Evolutionary conservation across 2,797 vertebrate species (phyloP), one percentile per base, ranked within the genome.

Genomic region (Sebastes steindachneri): DNA sequence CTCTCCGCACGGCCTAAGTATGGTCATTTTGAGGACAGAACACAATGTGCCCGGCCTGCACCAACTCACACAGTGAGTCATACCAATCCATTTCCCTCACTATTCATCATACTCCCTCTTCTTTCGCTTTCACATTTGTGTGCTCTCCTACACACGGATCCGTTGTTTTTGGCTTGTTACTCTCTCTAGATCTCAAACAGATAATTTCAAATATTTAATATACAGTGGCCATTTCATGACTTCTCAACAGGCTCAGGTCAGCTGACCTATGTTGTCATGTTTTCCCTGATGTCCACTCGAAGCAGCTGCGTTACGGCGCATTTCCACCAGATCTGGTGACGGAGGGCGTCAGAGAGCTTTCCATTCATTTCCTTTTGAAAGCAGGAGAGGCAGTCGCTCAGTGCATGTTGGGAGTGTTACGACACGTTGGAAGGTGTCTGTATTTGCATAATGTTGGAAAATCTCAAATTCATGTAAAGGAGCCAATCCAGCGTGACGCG

Each of bases 11-110:
- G 23, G 74, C 57, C 33, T 60, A 66, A 51, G 67, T 60, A 17
- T 82, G 84, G 83, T 82, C 86, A 80, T 75, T 83, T 76, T 79
- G 71, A 86, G 81, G 82, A 86, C 68, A 75, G 84, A 79, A 88
- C 86, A 86, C 71, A 73, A 65, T 76, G 83, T 92, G 71, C 86
- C 82, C 12, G 54, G 33, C 66, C 68, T 83, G 77, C 73, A 84
- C 31, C 65, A 48, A 51, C 75, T 76, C 69, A 45, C 69, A 76
- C 73, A 73, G 60, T 90, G 86, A 91, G 68, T 90, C 92, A 91
- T 68, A 70, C 31, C 62, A 60, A 63, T 79, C 28, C 14, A 78
- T 80, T 86, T 79, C 63, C 68, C 60, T 84, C 80, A 25, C 71
- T 73, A 54, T 75, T 77, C 72, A 74, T 75, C 80, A 80, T 23